These are phyloP conservation scores for Pediacus dermestoides DNA, from an alignment of 2,888 invertebrate species.

Conservation along the genomic window DNA sequence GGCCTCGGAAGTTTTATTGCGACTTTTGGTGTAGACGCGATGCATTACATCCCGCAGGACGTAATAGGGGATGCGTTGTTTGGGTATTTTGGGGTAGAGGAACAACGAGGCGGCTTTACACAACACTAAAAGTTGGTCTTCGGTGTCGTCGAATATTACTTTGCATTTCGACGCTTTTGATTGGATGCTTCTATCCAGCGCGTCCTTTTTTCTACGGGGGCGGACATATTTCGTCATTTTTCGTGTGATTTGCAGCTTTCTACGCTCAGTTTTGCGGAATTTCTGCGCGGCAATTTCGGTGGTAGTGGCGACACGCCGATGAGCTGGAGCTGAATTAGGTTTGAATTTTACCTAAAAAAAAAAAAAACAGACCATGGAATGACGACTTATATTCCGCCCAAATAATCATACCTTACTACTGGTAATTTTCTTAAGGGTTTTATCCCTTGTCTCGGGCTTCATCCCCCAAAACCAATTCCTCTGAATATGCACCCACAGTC, in stretches of 20 bases:
- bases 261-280: too few relatives aligned
- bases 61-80: conserved; percentile 48
- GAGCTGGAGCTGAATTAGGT: too few relatives aligned
- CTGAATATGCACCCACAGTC: conserved; percentile 62
- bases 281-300: too few relatives aligned
- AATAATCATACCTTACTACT: conserved; percentile 5
- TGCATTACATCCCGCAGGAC: conserved; percentile 58
- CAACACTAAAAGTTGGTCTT: conserved; percentile 67
- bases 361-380: too few relatives aligned
- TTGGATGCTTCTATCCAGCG: too few relatives aligned
- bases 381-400: too few relatives aligned
- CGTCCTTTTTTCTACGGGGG: too few relatives aligned
- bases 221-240: too few relatives aligned
- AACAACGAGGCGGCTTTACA: conserved; percentile 62
- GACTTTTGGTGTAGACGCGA: conserved; percentile 38
- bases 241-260: too few relatives aligned
- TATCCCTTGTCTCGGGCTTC: conserved; percentile 2
- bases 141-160: conserved; percentile 63
- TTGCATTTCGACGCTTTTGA: too few relatives aligned
- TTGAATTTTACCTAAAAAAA: too few relatives aligned
- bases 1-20: conserved; percentile 24
- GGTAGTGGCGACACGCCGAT: too few relatives aligned
- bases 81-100: conserved; percentile 49
- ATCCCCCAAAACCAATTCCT: conserved; percentile 62
- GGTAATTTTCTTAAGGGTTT: conserved; percentile 17